Evolutionary conservation across 1,140 invertebrate genomes (phyloP).

Genomic region (Campodea augens): DNA sequence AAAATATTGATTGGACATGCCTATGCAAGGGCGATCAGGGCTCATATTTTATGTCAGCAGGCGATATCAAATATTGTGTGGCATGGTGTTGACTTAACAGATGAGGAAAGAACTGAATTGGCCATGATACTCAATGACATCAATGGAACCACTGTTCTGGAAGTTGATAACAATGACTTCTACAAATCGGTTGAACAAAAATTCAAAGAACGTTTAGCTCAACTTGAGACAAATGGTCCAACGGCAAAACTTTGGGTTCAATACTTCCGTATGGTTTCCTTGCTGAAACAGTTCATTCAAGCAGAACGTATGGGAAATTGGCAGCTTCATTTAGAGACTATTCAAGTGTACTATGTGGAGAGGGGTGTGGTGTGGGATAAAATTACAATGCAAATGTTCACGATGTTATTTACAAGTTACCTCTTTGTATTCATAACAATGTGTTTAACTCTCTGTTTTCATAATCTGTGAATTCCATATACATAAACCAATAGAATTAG

Average conservation of each 20-base stretch:
- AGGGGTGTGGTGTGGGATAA: too few relatives aligned
- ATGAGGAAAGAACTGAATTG: neutral
- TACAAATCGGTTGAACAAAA: neutral
- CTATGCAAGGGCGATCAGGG: neutral
- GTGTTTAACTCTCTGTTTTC: too few relatives aligned
- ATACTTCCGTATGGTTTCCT: neutral
- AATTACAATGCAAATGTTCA: too few relatives aligned
- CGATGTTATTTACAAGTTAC: too few relatives aligned
- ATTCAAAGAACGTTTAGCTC: neutral
- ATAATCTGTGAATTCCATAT: too few relatives aligned
- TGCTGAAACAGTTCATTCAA: neutral
- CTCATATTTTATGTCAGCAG: neutral
- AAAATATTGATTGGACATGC: neutral
- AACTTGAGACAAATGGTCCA: neutral
- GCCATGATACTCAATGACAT: neutral
- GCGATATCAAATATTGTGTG: neutral
- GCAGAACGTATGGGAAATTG: too few relatives aligned
- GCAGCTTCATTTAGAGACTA: too few relatives aligned
- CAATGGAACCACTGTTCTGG: neutral
- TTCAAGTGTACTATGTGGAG: too few relatives aligned
- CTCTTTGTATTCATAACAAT: too few relatives aligned
- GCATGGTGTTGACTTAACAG: neutral
- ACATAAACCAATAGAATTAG: too few relatives aligned
- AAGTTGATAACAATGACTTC: neutral
- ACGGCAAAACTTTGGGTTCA: neutral